phyloP scores from a whole-genome alignment of 1,140 invertebrate genomes.

The Drosophila leontia region DNA sequence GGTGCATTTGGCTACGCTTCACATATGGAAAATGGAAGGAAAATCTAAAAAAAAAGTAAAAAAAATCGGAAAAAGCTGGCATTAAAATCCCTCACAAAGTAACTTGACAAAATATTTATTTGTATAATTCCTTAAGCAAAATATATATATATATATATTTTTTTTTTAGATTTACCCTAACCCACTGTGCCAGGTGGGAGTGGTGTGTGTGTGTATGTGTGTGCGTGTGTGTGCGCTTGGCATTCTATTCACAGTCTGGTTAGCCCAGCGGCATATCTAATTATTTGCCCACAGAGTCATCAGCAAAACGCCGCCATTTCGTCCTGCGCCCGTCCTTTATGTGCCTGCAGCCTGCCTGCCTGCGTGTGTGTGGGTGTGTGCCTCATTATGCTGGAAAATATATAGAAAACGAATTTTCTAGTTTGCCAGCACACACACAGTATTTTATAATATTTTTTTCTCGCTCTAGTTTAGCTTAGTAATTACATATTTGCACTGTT shows the following conservation, averaged over 20 bases:
- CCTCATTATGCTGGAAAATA: constrained; percentile 51
- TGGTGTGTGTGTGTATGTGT: constrained; percentile 21
- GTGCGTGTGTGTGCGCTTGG: constrained; percentile 28
- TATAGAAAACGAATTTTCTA: constrained; percentile 56
- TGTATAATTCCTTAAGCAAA: neutral
- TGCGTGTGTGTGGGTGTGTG: neutral
- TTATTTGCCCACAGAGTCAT: constrained; percentile 56
- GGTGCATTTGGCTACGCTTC: constrained; percentile 16
- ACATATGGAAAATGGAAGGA: constrained; percentile 15
- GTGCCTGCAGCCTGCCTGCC: neutral
- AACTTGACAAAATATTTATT: neutral
- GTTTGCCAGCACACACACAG: constrained; percentile 16
- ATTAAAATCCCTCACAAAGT: neutral
- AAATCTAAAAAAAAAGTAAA: neutral
- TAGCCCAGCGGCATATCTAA: constrained; percentile 62
- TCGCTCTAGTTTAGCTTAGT: constrained; percentile 20
- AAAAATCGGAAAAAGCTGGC: neutral
- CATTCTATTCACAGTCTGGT: constrained; percentile 59
- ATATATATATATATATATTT: neutral
- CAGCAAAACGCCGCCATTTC: constrained; percentile 29
- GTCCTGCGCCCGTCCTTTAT: neutral
- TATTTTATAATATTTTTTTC: constrained; percentile 14
- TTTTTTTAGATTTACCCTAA: neutral
- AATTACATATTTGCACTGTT: constrained; percentile 57
- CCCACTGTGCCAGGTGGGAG: constrained; percentile 18